A percentile compares a stretch with the other conserved stretches of the same genome.
Conservation (phyloP, 1,140 invertebrate genomes). For the Centruroides vittatus region DNA sequence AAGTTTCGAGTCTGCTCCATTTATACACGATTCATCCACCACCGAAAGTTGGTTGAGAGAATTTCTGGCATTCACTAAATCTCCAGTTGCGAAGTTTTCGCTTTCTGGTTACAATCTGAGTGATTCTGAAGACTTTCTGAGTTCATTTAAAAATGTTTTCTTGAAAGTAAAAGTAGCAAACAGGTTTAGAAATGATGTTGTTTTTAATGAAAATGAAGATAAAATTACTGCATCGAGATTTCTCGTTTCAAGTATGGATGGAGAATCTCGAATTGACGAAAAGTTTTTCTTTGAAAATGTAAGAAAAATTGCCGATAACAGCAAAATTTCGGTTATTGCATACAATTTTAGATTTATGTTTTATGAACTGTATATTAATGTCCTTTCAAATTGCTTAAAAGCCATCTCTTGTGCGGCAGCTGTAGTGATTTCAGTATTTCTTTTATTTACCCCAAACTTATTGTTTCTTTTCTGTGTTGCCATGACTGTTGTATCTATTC, state of each 20-base stretch:
- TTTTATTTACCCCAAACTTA: slow-evolving; percentile 89
- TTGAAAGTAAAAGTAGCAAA: slow-evolving; percentile 32
- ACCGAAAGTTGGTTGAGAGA: slow-evolving; percentile 81
- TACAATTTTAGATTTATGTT: slow-evolving; percentile 85
- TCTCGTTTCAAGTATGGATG: slow-evolving; percentile 73
- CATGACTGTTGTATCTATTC: slow-evolving; percentile 86
- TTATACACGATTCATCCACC: slow-evolving; percentile 53
- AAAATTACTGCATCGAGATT: slow-evolving; percentile 68
- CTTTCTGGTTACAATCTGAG: slow-evolving; percentile 51
- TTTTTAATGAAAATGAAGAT: slow-evolving; percentile 55
- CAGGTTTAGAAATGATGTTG: slow-evolving; percentile 62
- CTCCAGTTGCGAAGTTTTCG: slow-evolving; percentile 48
- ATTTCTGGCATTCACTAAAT: slow-evolving; percentile 58
- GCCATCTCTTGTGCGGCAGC: slow-evolving; percentile 56
- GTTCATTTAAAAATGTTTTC: slow-evolving; percentile 49
- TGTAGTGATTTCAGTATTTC: slow-evolving; percentile 89
- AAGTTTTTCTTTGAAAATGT: slow-evolving; percentile 75
- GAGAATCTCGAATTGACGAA: slow-evolving; percentile 73
- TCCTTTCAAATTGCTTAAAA: slow-evolving; percentile 69
- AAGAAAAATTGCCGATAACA: slow-evolving; percentile 56
- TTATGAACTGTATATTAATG: slow-evolving; percentile 65
- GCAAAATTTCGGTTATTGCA: slow-evolving; percentile 66
- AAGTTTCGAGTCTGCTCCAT: slow-evolving; percentile 61
- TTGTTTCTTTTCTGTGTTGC: slow-evolving; percentile 87
- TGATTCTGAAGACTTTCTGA: slow-evolving; percentile 57